phyloP scores from a whole-genome alignment of 2,888 invertebrate species.

The Brenthis ino region DNA sequence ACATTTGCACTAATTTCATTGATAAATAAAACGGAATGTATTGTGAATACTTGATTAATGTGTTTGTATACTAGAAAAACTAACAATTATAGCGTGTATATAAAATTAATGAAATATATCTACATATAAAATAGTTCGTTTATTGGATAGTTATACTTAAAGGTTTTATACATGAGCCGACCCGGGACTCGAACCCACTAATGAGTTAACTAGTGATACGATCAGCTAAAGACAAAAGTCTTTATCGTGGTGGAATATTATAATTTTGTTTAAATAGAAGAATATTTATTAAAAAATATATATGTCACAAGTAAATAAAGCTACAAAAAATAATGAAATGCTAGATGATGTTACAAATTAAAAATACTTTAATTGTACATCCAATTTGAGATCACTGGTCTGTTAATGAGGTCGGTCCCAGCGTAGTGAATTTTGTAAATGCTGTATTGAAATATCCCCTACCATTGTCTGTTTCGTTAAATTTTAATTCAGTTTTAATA shows the following conservation, averaged over 20 bases:
- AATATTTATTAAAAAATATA: too few species aligned
- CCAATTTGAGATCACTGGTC: slow-evolving; percentile 44
- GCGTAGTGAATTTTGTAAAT: slow-evolving; percentile 44
- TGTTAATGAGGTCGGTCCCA: slow-evolving; percentile 47
- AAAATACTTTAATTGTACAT: slow-evolving; percentile 37
- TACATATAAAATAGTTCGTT: too few species aligned
- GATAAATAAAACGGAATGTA: slow-evolving; percentile 1
- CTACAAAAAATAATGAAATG: background rate
- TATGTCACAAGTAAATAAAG: too few species aligned
- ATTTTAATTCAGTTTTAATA: background rate
- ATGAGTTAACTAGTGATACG: too few species aligned
- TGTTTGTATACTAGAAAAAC: background rate
- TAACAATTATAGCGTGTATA: too few species aligned
- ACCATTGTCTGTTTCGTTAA: slow-evolving; percentile 28
- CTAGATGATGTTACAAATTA: slow-evolving; percentile 17
- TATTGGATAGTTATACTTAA: too few species aligned
- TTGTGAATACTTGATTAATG: slow-evolving; percentile 9
- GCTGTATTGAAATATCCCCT: slow-evolving; percentile 40
- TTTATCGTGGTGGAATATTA: too few species aligned
- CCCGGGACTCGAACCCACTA: too few species aligned
- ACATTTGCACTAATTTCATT: slow-evolving; percentile 3
- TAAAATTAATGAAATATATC: too few species aligned
- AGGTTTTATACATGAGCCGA: too few species aligned
- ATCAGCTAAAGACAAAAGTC: too few species aligned
- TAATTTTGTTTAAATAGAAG: too few species aligned